Base-by-base conservation (phyloP, 2,797 vertebrate genomes). In the Champsocephalus gunnari region DNA sequence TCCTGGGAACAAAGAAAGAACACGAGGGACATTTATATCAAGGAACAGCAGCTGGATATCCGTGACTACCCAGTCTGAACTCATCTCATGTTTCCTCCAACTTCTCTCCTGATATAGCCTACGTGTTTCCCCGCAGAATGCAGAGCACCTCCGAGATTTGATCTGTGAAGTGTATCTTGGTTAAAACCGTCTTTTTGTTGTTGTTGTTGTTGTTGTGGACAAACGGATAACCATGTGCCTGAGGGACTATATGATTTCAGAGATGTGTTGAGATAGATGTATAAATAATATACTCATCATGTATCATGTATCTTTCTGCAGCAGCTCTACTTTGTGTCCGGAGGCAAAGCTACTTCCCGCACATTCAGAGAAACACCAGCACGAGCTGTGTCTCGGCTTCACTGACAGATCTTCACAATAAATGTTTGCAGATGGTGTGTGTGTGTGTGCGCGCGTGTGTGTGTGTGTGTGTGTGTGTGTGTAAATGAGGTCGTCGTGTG, bases 341-440 rank as follows among this genome's bases (percentile, higher is more conserved):
- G 12, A 62, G 48, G 71, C 34, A n/a, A 53, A 71, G 24, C 55
- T 76, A 3, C 45, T 67, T 75, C 34, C 48, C 66, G 64, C 50
- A 19, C 64, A 49, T 16, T 45, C 24, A 57, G 28, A 62, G 10
- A 45, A 45, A 51, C 13, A 16, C 12, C n/a, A 14, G 9, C 56
- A 8, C 16, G 1, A 64, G 72, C 79, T 56, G 59, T 78, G 68
- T 76, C 16, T 41, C 38, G 3, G 66, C 61, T 87, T 64, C 24
- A 53, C 34, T 16, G 62, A 54, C 58, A 16, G 66, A 47, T 38
- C 1, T 81, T 71, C 53, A 58, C 63, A 90, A 88, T 89, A 89
- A 89, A 89, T 5, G 43, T 65, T 12, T 64, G 73, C 48, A 82
- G 51, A 50, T 41, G 7, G 5, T 1, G 24, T 28, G 28, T 28